Evolutionary conservation across 2,888 invertebrate genomes (phyloP).

Genomic region (Aphodius granarius): DNA sequence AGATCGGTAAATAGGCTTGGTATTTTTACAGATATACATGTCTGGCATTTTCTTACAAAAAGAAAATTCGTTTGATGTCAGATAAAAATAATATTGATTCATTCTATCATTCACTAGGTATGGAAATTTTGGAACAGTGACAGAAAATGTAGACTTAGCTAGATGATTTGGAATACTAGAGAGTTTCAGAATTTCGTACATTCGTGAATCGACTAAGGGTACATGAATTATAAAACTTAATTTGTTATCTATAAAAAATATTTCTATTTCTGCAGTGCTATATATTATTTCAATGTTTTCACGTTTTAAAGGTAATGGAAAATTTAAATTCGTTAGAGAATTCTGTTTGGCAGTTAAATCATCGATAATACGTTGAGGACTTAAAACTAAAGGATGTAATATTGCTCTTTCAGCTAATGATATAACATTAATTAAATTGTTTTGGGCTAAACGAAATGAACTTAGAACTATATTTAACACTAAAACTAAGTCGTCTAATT

Average conservation of each 20-base stretch:
- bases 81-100: conserved; percentile 3
- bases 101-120: not conserved
- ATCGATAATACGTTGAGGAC: conserved; percentile 4
- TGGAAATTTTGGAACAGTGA: not conserved
- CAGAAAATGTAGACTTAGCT: conserved; percentile 3
- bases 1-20: not conserved
- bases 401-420: conserved; percentile 5
- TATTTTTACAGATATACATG: not conserved
- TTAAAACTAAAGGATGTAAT: conserved; percentile 6
- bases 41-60: not conserved
- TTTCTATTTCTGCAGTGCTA: conserved; percentile 3
- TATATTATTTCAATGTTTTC: not conserved
- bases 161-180: conserved; percentile 7
- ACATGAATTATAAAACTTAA: not conserved
- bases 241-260: conserved; percentile 6
- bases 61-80: not conserved
- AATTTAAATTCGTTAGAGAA: conserved; percentile 3
- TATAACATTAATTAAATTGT: not conserved
- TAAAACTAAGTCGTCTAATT: conserved; percentile 7
- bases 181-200: conserved; percentile 7
- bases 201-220: conserved; percentile 4
- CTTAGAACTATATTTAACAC: not conserved
- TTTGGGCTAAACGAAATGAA: conserved; percentile 3
- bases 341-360: conserved; percentile 1
- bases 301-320: not conserved